A percentile compares a stretch with the other conserved stretches of the same genome.
These are phyloP conservation scores for Erythrocercus mccallii DNA, from an alignment of 2,113 vertebrate species.

Conservation along the genomic window DNA sequence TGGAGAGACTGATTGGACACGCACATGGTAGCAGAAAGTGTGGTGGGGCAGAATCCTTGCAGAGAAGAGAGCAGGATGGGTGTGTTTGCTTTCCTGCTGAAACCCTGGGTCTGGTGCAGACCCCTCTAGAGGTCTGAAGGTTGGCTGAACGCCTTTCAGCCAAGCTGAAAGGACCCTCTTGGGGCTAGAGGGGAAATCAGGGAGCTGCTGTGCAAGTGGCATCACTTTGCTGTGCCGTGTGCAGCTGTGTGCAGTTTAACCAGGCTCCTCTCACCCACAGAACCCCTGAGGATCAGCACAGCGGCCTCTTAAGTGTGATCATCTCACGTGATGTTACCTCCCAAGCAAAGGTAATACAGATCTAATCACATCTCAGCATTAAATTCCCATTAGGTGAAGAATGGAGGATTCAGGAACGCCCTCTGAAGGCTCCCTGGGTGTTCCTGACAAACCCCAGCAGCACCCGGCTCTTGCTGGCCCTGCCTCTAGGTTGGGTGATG, in stretches of 20 bases:
- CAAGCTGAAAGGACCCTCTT: not conserved
- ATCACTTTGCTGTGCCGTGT: not conserved
- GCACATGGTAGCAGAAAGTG: fast-evolving
- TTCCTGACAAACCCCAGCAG: not conserved
- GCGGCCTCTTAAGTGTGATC: not conserved
- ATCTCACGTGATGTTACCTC: not conserved
- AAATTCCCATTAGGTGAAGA: fast-evolving
- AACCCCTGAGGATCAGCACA: not conserved
- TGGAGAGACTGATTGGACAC: not conserved
- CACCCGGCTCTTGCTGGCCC: not conserved
- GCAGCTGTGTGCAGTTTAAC: not conserved
- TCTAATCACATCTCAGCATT: not conserved
- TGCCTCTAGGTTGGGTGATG: not conserved
- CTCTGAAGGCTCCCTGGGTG: not conserved
- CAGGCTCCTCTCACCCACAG: not conserved
- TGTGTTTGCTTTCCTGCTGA: not conserved
- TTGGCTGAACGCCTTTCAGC: not conserved
- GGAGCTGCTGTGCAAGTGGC: not conserved
- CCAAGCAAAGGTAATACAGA: not conserved
- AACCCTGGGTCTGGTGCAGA: not conserved
- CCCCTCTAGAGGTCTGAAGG: not conserved
- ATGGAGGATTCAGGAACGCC: not conserved
- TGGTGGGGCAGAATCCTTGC: not conserved
- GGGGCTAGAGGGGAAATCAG: not conserved
- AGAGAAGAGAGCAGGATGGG: not conserved